Percentiles rank a stretch among this genome's conserved stretches.
Conservation (phyloP, 2,888 invertebrate species). For the Melanostoma mellinum region DNA sequence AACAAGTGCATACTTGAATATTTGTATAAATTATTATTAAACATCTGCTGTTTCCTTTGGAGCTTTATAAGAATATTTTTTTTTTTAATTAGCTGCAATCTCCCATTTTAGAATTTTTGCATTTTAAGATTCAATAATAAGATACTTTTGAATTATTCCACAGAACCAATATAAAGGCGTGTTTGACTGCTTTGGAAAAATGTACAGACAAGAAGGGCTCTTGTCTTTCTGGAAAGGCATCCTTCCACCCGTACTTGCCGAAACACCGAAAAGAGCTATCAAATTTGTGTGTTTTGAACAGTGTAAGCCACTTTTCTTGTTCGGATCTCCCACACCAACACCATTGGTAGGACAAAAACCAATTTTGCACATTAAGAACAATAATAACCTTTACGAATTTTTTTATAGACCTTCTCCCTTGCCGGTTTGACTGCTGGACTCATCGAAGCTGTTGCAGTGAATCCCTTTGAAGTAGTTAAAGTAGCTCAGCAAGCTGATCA, state of each 20-base stretch:
- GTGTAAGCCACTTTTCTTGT: slow-evolving; percentile 92
- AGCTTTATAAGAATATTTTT: too few relatives aligned
- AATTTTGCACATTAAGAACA: slow-evolving; percentile 6
- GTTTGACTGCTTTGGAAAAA: slow-evolving; percentile 93
- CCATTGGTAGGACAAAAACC: slow-evolving; percentile 85
- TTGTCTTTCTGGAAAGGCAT: slow-evolving; percentile 96
- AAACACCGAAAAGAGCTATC: slow-evolving; percentile 96
- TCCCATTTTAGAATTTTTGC: too few relatives aligned
- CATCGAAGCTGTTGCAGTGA: slow-evolving; percentile 95
- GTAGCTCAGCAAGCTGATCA: slow-evolving; percentile 92
- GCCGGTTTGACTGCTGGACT: slow-evolving; percentile 95
- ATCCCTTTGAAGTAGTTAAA: slow-evolving; percentile 98
- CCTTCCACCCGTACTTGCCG: slow-evolving; percentile 94
- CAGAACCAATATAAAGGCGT: slow-evolving; percentile 88
- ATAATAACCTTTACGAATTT: neutral
- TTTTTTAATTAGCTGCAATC: too few relatives aligned
- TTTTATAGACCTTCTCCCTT: slow-evolving; percentile 90
- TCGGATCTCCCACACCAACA: slow-evolving; percentile 89
- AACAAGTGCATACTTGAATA: too few relatives aligned
- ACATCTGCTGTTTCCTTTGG: too few relatives aligned
- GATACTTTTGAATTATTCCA: slow-evolving; percentile 22
- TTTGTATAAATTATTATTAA: too few relatives aligned
- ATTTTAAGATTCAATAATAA: too few relatives aligned
- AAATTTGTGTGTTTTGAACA: slow-evolving; percentile 98
- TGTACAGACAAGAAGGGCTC: slow-evolving; percentile 92